Base-by-base conservation (phyloP, 1,140 invertebrate species). In the Tetraneura akinire region DNA sequence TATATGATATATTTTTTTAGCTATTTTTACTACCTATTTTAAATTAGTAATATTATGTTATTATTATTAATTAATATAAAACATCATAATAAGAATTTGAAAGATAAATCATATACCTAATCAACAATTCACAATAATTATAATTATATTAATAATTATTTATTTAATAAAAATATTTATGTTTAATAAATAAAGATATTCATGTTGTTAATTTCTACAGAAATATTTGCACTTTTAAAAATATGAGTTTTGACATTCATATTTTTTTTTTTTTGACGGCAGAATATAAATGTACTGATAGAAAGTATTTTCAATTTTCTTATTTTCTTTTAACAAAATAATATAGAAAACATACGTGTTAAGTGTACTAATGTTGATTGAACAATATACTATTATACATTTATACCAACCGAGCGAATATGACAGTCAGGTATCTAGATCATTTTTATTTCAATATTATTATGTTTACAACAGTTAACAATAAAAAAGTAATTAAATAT, bases 401-500 rank as follows among this genome's bases (percentile, higher is more conserved):
- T n/a, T 23, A 18, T 66, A 10, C 21, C 5, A 10, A n/a, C 32
- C 29, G n/a, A 3, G 3, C 10, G 45, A 47, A 14, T 47, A 10
- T 10, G 45, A 14, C 45, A 64, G 18, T 29, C 6, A n/a, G 5
- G 29, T 68, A 45, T 45, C 37, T 23, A 68, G 64, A 68, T 68
- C 64, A 45, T 68, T 68, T 45, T 45, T 6, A 37, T 37, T 37
- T 37, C 32, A 37, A 37, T 37, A 37, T 37, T 37, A 37, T 37
- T 37, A 37, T 37, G 8, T 37, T 37, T 37, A 37, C 32, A 47
- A 9, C 4, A 21, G 1, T 23, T 16, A 13, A 68, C 4, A 21
- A 3, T 23, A 23, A 13, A 68, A 68, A 68, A 68, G 32, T 45
- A 68, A 68, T 68, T 68, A 68, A 45, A 68, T 66, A 47, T 47